Conservation (phyloP, 2,113 vertebrate genomes). For the Microcebus jonahi region DNA sequence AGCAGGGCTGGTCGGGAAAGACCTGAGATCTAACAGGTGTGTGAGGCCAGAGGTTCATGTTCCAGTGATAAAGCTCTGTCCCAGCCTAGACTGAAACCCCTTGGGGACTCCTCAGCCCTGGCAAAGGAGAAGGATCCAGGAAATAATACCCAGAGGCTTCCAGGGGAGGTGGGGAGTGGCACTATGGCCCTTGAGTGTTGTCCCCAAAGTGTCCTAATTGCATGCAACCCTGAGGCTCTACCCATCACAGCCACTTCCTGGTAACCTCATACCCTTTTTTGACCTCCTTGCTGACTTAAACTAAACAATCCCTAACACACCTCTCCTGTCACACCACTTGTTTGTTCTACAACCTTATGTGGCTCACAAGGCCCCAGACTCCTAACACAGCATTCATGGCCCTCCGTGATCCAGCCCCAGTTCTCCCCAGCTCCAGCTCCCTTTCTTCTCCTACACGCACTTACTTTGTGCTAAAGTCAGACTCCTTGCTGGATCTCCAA, state of each 20-base stretch:
- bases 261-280: constrained; percentile 30
- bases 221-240: constrained; percentile 1
- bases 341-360: constrained; percentile 25
- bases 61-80: constrained; percentile 21
- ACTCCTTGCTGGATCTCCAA: not conserved
- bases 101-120: constrained; percentile 8
- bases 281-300: constrained; percentile 43
- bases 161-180: not conserved
- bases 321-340: not conserved
- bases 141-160: constrained; percentile 19
- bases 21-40: not conserved
- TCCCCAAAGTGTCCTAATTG: constrained; percentile 26
- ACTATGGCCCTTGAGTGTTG: not conserved
- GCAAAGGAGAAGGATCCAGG: constrained; percentile 6
- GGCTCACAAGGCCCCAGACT: not conserved
- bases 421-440: not conserved
- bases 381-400: not conserved
- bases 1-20: not conserved
- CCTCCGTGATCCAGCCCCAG: not conserved
- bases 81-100: not conserved
- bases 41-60: not conserved
- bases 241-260: constrained; percentile 43
- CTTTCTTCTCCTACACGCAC: not conserved
- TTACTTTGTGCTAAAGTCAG: not conserved
- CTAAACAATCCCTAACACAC: not conserved